phyloP scores from a whole-genome alignment of 2,888 invertebrate genomes.

The Xestia rhomboidea region DNA sequence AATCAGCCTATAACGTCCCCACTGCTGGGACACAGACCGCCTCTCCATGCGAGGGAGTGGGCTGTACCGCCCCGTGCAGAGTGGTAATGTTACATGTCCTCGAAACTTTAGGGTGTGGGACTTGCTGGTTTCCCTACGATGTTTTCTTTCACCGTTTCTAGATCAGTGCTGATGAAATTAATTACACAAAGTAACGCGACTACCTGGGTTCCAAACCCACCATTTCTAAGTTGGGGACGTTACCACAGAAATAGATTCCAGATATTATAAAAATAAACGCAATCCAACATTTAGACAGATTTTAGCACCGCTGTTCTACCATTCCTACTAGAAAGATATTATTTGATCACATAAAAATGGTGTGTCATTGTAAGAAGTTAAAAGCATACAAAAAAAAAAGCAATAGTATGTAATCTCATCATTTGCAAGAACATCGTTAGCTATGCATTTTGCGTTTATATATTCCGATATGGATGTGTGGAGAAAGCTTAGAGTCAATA shows the following conservation, averaged over 20 bases:
- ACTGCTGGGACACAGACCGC: neutral
- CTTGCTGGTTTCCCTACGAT: neutral
- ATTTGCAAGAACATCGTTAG: constrained; percentile 18
- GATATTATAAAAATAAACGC: neutral
- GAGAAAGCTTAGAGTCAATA: neutral
- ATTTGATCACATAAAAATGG: constrained; percentile 7
- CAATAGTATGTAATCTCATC: constrained; percentile 23
- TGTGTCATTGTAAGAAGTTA: constrained; percentile 14
- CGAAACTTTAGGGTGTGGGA: neutral
- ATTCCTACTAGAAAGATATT: constrained; percentile 5
- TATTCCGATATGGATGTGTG: neutral
- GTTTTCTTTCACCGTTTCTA: neutral
- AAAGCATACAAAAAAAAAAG: no score
- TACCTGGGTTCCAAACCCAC: neutral
- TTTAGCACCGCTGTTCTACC: neutral
- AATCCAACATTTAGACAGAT: neutral
- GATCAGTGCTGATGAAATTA: neutral
- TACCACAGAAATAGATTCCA: neutral
- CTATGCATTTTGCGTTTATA: constrained; percentile 17
- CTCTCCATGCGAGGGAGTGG: neutral
- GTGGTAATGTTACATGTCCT: neutral
- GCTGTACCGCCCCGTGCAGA: neutral
- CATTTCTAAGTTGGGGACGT: neutral
- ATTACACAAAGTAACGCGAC: neutral
- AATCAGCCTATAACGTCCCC: neutral